These are phyloP conservation scores for Sebastes elongatus DNA, from an alignment of 2,797 vertebrate species.

Conservation along the genomic window DNA sequence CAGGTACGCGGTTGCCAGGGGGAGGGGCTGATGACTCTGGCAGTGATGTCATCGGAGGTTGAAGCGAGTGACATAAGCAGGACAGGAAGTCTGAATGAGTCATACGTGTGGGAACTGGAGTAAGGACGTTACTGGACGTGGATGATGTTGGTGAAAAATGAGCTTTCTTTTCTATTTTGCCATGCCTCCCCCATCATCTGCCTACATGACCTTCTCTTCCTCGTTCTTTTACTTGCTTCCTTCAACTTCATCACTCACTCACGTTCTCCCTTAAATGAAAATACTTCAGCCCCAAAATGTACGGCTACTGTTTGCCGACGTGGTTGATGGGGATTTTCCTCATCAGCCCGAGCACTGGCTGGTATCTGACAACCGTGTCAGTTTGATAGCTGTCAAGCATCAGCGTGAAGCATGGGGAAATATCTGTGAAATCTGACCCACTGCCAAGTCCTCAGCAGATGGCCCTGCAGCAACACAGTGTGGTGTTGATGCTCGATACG, in stretches of 20 bases:
- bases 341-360: slow-evolving; percentile 24
- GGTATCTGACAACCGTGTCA: slow-evolving; percentile 43
- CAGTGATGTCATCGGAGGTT: slow-evolving; percentile 16
- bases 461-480: slow-evolving; percentile 44
- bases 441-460: slow-evolving; percentile 67
- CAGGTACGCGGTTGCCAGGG: slow-evolving; percentile 26
- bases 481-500: slow-evolving; percentile 29
- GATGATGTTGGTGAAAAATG: slow-evolving; percentile 2
- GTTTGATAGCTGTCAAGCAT: slow-evolving; percentile 55
- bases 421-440: slow-evolving; percentile 52
- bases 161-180: not conserved
- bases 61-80: slow-evolving; percentile 9
- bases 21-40: slow-evolving; percentile 23
- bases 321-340: slow-evolving; percentile 9
- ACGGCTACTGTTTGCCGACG: not conserved
- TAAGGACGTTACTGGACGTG: not conserved
- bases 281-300: not conserved
- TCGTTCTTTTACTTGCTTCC: not conserved
- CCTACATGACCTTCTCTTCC: not conserved
- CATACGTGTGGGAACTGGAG: slow-evolving; percentile 31
- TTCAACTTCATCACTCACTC: not conserved
- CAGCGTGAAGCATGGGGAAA: slow-evolving; percentile 38
- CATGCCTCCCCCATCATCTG: not conserved
- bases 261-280: not conserved
- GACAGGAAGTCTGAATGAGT: slow-evolving; percentile 35